Evolutionary conservation across 2,113 vertebrate species (phyloP), one percentile per base, ranked within the genome.

Genomic region (Hylia prasina): DNA sequence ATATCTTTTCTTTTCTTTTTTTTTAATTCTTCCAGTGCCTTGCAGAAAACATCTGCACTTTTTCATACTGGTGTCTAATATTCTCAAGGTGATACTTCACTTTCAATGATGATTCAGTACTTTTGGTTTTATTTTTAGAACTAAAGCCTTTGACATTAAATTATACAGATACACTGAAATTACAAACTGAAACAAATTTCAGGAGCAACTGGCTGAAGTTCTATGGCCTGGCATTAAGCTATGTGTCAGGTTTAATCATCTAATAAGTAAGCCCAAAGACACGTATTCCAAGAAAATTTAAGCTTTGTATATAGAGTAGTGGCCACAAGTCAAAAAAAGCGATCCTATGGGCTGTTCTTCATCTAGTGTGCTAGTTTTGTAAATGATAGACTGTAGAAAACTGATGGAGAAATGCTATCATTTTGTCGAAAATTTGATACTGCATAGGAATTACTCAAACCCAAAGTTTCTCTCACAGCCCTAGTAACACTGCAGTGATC

Each of bases 81-180:
- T 86, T 90, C 60, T 96, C 80, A 94, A 94, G 82, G 83, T 92
- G 92, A 89, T 84, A 28, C 18, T 92, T 89, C 40, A 35, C 31
- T 84, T 92, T 57, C 54, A 80, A 9, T 90, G 88, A 90, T 60
- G 86, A 70, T 94, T 91, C 48, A 53, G 83, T 83, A 80, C 70
- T 95, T 92, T 87, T 44, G 9, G n/a, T 22, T 92, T 94, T 90
- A 92, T 90, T 90, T 97, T 92, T 90, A 88, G 82, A 94, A 83
- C 48, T 53, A 70, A 93, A 82, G 35, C 40, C 35, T 96, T 86
- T 90, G 75, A 92, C 76, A 47, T 69, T 56, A 91, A 79, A 80
- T 90, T 88, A n/a, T 56, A 95, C 17, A 60, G 66, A 73, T 70
- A 64, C 6, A 40, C 33, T 78, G 64, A 90, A 93, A 82, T 94